Conservation (phyloP, 1,140 invertebrate species). For the Drosophila elegans region DNA sequence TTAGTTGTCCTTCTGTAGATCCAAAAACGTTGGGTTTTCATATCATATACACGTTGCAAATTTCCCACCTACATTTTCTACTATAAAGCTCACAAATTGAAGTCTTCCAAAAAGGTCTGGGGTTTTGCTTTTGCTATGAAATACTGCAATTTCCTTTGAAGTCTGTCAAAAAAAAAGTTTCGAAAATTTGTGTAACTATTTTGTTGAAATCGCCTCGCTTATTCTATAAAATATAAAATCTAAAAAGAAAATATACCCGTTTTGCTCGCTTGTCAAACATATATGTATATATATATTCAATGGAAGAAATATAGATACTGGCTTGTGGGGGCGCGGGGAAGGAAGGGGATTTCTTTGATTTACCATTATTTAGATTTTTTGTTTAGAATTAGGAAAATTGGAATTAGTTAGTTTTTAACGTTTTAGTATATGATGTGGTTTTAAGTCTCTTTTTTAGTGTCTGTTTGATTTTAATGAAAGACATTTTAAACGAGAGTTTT, state of each 20-base stretch:
- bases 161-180: conserved; percentile 38
- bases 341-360: conserved; percentile 30
- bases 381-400: conserved; percentile 63
- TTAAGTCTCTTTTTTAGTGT: conserved; percentile 67
- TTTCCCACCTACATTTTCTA: conserved; percentile 25
- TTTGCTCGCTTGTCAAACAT: conserved; percentile 51
- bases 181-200: conserved; percentile 43
- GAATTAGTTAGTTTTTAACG: conserved; percentile 74
- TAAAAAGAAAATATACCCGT: conserved; percentile 77
- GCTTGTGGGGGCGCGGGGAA: conserved; percentile 26
- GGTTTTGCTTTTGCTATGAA: conserved; percentile 20
- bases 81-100: conserved; percentile 54
- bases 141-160: conserved; percentile 50
- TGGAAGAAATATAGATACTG: conserved; percentile 69
- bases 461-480: conserved; percentile 54
- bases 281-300: conserved; percentile 34
- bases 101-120: conserved; percentile 55
- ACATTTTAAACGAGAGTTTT: conserved; percentile 68
- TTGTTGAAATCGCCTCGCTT: conserved; percentile 44
- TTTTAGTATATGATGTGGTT: conserved; percentile 62
- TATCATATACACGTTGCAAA: conserved; percentile 17
- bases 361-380: conserved; percentile 43
- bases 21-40: conserved; percentile 62
- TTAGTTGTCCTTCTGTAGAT: conserved; percentile 37
- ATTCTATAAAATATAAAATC: conserved; percentile 59